These are phyloP conservation scores for Panagrolaimus sp. DNA, from an alignment of 1,140 invertebrate species.

Conservation along the genomic window DNA sequence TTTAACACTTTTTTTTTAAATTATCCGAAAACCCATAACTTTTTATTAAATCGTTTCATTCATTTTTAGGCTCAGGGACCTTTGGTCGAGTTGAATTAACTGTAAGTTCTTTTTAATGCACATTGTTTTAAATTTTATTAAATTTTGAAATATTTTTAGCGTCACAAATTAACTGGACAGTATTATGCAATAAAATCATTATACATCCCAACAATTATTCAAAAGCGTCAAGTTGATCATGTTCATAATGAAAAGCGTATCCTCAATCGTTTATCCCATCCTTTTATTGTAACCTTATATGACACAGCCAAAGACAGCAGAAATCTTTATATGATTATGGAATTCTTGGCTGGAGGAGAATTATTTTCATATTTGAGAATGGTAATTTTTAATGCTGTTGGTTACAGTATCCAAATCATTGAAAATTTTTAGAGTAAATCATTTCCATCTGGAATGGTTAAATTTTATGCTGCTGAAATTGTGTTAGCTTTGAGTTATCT, in stretches of 20 bases:
- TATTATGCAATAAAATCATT: conserved; percentile 57
- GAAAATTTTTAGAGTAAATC: too few relatives aligned
- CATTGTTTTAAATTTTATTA: neutral
- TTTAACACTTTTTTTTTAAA: neutral
- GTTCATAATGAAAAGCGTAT: conserved; percentile 55
- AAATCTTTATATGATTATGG: conserved; percentile 86
- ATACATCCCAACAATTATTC: conserved; percentile 48
- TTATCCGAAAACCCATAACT: neutral
- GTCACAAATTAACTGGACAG: conserved; percentile 45
- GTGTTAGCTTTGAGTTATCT: conserved; percentile 86
- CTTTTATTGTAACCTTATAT: conserved; percentile 61
- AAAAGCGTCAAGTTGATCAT: conserved; percentile 51
- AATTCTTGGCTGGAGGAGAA: conserved; percentile 89
- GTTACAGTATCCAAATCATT: too few relatives aligned
- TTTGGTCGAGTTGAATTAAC: conserved; percentile 48
- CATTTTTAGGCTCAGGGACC: conserved; percentile 48
- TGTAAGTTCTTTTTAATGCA: neutral
- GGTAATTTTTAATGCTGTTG: too few relatives aligned
- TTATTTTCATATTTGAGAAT: conserved; percentile 88
- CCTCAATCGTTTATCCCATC: conserved; percentile 46
- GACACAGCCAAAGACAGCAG: conserved; percentile 81
- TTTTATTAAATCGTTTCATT: conserved; percentile 1
- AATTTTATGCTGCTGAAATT: conserved; percentile 90
- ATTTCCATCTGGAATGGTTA: conserved; percentile 77
- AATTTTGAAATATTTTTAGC: conserved; percentile 28